Evolutionary conservation across 2,797 vertebrate species (phyloP).

Genomic region (Tenualosa ilisha): DNA sequence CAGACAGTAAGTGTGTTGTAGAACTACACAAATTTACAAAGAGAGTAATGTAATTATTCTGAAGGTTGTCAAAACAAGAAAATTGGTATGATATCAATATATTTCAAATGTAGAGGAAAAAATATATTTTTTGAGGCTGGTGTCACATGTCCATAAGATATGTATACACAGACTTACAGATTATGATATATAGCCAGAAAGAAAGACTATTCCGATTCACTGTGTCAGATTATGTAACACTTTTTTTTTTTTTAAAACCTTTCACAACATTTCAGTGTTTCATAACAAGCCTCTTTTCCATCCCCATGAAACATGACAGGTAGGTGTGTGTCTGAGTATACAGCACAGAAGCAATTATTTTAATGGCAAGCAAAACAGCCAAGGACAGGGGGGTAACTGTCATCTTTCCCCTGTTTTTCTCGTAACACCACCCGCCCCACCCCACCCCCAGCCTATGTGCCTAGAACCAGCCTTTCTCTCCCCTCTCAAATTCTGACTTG

Average conservation of each 20-base stretch:
- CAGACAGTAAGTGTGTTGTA: slow-evolving; percentile 85
- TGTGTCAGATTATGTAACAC: background rate
- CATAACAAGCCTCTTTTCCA: background rate
- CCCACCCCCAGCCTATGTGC: background rate
- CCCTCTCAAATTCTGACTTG: background rate
- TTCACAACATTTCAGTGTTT: background rate
- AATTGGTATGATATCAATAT: background rate
- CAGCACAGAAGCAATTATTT: background rate
- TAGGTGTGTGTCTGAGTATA: background rate
- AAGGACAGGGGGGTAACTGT: background rate
- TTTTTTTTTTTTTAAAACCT: too few species aligned
- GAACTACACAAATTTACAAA: background rate
- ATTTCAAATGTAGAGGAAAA: background rate
- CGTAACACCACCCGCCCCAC: background rate
- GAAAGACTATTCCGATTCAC: background rate
- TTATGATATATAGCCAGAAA: background rate
- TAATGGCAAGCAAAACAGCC: background rate
- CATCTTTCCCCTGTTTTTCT: background rate
- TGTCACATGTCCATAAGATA: background rate
- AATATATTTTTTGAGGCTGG: background rate
- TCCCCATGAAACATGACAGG: background rate
- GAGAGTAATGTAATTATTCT: too few species aligned
- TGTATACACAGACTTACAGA: background rate
- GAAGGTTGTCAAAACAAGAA: too few species aligned
- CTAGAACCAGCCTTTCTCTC: background rate